Evolutionary conservation across 2,797 vertebrate genomes (phyloP).

Genomic region (Aphelocoma californica): DNA sequence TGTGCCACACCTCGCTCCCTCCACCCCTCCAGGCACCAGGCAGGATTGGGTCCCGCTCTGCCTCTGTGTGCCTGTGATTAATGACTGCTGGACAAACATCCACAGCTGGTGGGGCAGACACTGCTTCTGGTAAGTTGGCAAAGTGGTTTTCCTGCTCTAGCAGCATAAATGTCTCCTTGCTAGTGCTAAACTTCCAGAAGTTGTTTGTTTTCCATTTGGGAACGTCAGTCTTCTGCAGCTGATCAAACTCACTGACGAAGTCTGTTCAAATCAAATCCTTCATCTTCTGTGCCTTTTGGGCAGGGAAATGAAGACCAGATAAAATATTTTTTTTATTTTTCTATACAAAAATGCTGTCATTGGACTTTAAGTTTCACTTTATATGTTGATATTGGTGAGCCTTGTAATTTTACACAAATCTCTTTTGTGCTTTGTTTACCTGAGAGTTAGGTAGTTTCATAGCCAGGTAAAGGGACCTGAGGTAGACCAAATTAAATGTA

Average conservation of each 20-base stretch:
- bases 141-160: background rate
- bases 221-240: background rate
- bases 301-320: background rate
- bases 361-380: background rate
- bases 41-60: background rate
- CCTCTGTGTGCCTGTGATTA: background rate
- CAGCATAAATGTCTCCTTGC: background rate
- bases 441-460: background rate
- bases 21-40: background rate
- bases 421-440: background rate
- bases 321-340: background rate
- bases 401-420: background rate
- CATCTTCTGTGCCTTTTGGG: background rate
- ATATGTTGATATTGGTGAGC: background rate
- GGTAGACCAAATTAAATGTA: background rate
- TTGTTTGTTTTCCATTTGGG: background rate
- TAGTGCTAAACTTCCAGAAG: background rate
- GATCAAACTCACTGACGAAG: accelerated
- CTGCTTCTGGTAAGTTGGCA: background rate
- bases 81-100: background rate
- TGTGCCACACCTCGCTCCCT: accelerated
- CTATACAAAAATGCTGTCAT: background rate
- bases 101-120: background rate
- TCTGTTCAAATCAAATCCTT: background rate
- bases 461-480: background rate